Conservation (phyloP, 2,888 invertebrate species). For the Alitta virens region DNA sequence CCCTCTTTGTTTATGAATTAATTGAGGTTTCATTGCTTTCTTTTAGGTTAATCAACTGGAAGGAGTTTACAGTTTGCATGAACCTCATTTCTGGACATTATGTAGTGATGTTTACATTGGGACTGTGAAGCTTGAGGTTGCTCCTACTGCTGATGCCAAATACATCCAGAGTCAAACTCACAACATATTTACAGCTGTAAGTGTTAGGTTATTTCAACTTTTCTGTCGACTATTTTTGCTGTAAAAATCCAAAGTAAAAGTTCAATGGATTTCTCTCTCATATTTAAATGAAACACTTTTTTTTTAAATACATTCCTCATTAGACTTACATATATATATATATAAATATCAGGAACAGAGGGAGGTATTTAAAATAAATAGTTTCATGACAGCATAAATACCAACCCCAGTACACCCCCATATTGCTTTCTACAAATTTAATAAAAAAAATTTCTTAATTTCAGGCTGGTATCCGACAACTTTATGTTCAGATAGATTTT, state of each 20-base stretch:
- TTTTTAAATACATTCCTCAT: neutral
- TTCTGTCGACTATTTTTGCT: neutral
- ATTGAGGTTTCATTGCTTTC: no score
- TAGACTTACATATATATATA: no score
- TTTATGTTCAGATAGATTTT: constrained; percentile 91
- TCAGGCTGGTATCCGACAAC: constrained; percentile 79
- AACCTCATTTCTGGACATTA: constrained; percentile 97
- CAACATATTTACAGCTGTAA: constrained; percentile 82
- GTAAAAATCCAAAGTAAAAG: neutral
- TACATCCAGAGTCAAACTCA: constrained; percentile 91
- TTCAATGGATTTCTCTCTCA: neutral
- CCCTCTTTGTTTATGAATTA: no score
- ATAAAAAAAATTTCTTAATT: no score
- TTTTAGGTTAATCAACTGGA: constrained; percentile 70
- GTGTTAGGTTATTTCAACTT: constrained; percentile 10
- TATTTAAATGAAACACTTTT: neutral
- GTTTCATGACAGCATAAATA: no score
- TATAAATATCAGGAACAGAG: no score
- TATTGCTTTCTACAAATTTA: no score
- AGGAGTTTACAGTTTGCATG: constrained; percentile 93
- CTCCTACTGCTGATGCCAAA: constrained; percentile 84
- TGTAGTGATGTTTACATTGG: constrained; percentile 92
- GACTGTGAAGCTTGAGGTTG: constrained; percentile 91
- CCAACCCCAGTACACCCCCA: no score
- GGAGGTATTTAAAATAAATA: no score